Conservation (phyloP, 2,113 vertebrate genomes). For the Picathartes gymnocephalus region DNA sequence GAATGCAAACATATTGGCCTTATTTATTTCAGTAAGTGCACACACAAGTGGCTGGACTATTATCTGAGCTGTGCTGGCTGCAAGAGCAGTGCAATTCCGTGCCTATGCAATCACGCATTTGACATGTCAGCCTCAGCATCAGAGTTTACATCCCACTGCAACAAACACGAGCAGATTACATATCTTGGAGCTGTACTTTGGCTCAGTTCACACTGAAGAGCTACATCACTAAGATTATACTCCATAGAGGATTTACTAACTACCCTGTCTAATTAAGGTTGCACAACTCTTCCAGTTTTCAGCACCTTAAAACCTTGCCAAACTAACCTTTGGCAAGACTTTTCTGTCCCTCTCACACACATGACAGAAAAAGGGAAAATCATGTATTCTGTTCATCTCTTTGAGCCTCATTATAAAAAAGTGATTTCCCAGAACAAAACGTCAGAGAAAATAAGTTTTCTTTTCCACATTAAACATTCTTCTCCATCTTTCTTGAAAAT, state of each 20-base stretch:
- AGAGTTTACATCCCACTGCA: background rate
- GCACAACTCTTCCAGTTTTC: conserved; percentile 13
- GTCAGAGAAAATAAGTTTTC: background rate
- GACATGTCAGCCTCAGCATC: background rate
- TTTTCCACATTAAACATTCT: background rate
- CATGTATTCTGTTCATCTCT: background rate
- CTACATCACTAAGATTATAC: background rate
- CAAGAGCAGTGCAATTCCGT: background rate
- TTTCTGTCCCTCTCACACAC: background rate
- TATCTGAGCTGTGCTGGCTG: background rate
- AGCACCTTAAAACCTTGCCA: background rate
- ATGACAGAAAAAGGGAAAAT: background rate
- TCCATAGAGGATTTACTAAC: background rate
- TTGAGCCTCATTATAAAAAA: background rate
- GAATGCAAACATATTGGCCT: background rate
- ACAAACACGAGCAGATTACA: background rate
- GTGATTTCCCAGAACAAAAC: background rate
- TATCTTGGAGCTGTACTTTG: conserved; percentile 8
- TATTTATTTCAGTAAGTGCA: background rate
- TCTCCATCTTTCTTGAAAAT: background rate
- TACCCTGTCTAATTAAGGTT: background rate
- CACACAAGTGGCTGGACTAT: background rate
- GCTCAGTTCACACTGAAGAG: background rate
- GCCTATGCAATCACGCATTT: background rate
- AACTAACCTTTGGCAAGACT: background rate